A percentile compares a stretch with the other conserved stretches of the same genome.
phyloP scores from a whole-genome alignment of 2,113 vertebrate species.

The Neolamprologus tretocephalus region DNA sequence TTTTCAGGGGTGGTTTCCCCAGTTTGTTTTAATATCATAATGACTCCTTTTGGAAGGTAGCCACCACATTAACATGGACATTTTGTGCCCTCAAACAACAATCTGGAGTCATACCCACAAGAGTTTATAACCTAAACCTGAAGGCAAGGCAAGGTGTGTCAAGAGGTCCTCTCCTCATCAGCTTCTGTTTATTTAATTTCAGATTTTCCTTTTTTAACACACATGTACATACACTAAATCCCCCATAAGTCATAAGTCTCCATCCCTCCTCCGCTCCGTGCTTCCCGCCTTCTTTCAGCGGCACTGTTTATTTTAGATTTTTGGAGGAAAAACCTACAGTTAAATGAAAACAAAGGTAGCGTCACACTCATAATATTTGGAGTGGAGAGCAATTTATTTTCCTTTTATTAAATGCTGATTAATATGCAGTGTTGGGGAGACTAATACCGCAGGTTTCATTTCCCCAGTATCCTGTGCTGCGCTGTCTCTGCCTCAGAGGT shows the following conservation, averaged over 20 bases:
- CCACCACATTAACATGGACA: constrained; percentile 30
- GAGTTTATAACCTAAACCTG: background rate
- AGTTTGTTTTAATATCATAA: constrained; percentile 34
- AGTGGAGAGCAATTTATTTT: constrained; percentile 88
- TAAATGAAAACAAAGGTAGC: constrained; percentile 68
- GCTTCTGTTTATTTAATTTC: constrained; percentile 59
- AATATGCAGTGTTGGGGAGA: constrained; percentile 90
- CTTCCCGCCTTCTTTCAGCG: constrained; percentile 56
- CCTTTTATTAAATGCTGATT: constrained; percentile 94
- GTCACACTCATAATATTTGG: constrained; percentile 84
- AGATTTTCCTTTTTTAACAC: constrained; percentile 19
- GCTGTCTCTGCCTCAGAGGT: constrained; percentile 68
- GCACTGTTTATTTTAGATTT: constrained; percentile 61
- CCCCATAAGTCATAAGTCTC: constrained; percentile 18
- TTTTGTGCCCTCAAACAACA: background rate
- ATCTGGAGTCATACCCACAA: background rate
- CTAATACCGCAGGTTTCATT: constrained; percentile 84
- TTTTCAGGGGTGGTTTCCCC: constrained; percentile 11
- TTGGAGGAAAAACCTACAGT: constrained; percentile 50
- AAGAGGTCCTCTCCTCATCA: constrained; percentile 60
- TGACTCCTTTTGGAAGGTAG: background rate
- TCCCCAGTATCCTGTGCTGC: constrained; percentile 82
- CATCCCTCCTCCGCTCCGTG: background rate
- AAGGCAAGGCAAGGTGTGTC: background rate
- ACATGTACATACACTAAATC: constrained; percentile 12